A percentile compares a stretch with the other conserved stretches of the same genome.
phyloP scores from a whole-genome alignment of 2,888 invertebrate species.

The Xanthia togata region DNA sequence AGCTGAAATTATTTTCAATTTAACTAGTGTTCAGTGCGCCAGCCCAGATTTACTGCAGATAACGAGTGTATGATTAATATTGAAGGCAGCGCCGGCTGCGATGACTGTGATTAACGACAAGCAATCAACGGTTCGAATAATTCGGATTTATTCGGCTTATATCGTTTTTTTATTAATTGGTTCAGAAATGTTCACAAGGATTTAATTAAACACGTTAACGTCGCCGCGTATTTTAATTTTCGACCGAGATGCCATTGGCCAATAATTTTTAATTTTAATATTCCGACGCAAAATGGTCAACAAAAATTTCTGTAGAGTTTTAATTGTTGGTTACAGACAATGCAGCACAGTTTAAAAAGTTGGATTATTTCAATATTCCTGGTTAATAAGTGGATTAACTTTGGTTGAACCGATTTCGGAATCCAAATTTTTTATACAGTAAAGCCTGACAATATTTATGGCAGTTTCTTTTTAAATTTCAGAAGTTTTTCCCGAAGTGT shows the following conservation, averaged over 20 bases:
- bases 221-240: constrained; percentile 38
- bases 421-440: constrained; percentile 4
- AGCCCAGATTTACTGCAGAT: constrained; percentile 77
- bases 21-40: constrained; percentile 72
- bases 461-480: no score
- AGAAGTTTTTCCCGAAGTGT: no score
- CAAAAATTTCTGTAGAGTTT: constrained; percentile 38
- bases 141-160: constrained; percentile 75
- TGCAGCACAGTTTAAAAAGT: constrained; percentile 38
- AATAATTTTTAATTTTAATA: constrained; percentile 53
- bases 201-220: constrained; percentile 59
- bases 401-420: constrained; percentile 1
- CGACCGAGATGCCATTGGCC: constrained; percentile 13
- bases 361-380: constrained; percentile 31
- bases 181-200: constrained; percentile 56
- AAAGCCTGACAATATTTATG: background rate
- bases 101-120: constrained; percentile 83
- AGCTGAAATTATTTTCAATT: constrained; percentile 77
- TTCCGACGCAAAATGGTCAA: constrained; percentile 22
- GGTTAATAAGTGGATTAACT: constrained; percentile 36
- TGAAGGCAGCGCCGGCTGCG: constrained; percentile 75
- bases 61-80: constrained; percentile 84
- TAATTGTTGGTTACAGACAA: constrained; percentile 36
- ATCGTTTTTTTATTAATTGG: constrained; percentile 68
- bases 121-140: constrained; percentile 81